These are phyloP conservation scores for Rhagoletis zephyria DNA, from an alignment of 1,140 invertebrate species.

Conservation along the genomic window DNA sequence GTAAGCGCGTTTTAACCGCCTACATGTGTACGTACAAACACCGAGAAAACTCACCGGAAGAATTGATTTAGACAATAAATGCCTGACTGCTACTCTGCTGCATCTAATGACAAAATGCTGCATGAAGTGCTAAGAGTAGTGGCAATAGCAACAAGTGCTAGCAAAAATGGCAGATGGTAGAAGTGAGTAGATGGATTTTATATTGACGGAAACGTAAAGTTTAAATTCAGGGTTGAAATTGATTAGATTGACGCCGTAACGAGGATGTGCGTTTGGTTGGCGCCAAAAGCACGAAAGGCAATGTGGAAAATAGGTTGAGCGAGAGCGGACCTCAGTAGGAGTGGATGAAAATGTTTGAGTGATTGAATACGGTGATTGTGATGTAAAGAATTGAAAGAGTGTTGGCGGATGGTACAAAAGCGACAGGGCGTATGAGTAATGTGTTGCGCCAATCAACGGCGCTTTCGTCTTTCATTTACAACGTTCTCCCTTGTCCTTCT, in stretches of 20 bases:
- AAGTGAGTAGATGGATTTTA: not conserved
- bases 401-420: not conserved
- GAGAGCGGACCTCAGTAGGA: not conserved
- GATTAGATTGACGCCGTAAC: not conserved
- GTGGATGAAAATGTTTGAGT: not conserved
- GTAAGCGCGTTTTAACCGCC: not conserved
- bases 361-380: not conserved
- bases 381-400: not conserved
- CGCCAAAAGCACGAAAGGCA: not conserved
- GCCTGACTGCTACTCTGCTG: not conserved
- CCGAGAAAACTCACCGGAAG: not conserved
- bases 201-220: not conserved
- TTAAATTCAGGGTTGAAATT: not conserved
- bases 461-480: not conserved
- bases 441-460: not conserved
- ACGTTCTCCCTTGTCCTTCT: too few species aligned
- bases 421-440: not conserved
- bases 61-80: not conserved
- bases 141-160: not conserved
- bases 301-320: not conserved
- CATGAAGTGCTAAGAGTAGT: not conserved
- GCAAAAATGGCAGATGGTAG: not conserved
- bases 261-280: not conserved
- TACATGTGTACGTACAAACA: not conserved
- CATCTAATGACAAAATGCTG: not conserved